Percentiles rank a stretch among this genome's conserved stretches.
Evolutionary conservation across 92 coral and sea anemone genomes (phyloP).

Genomic region (Isaurus tuberculatus): DNA sequence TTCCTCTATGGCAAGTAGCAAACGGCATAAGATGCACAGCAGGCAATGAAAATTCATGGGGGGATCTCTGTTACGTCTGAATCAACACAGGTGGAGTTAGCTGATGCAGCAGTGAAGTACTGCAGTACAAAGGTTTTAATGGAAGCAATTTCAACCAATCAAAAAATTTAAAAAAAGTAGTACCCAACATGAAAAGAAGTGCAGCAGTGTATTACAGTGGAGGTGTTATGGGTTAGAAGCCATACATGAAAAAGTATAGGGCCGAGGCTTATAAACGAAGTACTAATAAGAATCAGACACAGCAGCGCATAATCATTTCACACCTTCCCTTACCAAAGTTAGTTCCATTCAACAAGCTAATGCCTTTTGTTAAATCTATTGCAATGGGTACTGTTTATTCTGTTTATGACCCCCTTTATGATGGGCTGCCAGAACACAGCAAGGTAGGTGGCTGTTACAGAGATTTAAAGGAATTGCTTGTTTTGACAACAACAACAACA

Average conservation of each 20-base stretch:
- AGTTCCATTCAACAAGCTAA: neutral
- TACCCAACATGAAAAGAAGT: slow-evolving; percentile 27
- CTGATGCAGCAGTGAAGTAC: slow-evolving; percentile 36
- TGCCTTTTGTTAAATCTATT: neutral
- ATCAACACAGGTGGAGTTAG: slow-evolving; percentile 47
- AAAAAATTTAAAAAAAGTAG: slow-evolving; percentile 22
- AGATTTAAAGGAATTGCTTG: no score
- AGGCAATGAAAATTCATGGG: slow-evolving; percentile 57
- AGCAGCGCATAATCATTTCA: slow-evolving; percentile 33
- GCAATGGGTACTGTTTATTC: neutral
- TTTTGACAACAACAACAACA: no score
- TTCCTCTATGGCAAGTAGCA: neutral
- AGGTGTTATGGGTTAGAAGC: slow-evolving; percentile 56
- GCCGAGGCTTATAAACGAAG: slow-evolving; percentile 28
- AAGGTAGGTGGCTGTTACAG: neutral
- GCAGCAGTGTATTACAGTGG: slow-evolving; percentile 45
- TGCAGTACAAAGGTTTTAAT: slow-evolving; percentile 1
- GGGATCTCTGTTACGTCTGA: slow-evolving; percentile 11
- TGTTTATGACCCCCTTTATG: neutral
- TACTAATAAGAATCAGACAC: slow-evolving; percentile 19
- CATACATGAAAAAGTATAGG: slow-evolving; percentile 30
- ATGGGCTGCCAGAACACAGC: neutral
- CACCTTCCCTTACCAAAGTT: neutral
- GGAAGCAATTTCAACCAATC: neutral
- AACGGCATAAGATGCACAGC: neutral